Conservation (phyloP, 2,888 invertebrate genomes). For the Melanostoma scalare region DNA sequence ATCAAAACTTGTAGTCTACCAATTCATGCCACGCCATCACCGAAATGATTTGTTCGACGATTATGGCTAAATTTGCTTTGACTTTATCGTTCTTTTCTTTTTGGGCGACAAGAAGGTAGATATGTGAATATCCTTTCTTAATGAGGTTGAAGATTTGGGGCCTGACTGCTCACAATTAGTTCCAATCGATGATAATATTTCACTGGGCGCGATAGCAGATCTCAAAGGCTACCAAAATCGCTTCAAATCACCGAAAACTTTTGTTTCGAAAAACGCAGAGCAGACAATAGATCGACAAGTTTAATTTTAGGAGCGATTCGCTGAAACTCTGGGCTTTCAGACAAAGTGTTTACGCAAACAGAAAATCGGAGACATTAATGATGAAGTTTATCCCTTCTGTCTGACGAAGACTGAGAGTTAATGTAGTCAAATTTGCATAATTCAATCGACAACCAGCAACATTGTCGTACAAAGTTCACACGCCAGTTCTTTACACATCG, state of each 20-base stretch:
- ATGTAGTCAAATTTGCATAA: constrained; percentile 82
- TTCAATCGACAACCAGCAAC: constrained; percentile 72
- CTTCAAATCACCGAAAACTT: too few relatives aligned
- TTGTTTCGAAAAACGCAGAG: too few relatives aligned
- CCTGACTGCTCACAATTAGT: background rate
- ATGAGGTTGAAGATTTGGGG: background rate
- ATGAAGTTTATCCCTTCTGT: background rate
- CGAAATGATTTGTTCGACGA: constrained; percentile 69
- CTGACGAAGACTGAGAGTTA: constrained; percentile 76
- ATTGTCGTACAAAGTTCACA: constrained; percentile 23
- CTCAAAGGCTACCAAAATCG: too few relatives aligned
- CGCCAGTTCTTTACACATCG: constrained; percentile 15
- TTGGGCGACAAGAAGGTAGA: too few relatives aligned
- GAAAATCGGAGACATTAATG: background rate
- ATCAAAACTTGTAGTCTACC: constrained; percentile 50
- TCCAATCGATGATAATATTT: too few relatives aligned
- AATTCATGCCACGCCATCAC: constrained; percentile 55
- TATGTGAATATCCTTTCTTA: background rate
- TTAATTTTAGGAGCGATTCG: too few relatives aligned
- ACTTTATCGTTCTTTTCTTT: background rate
- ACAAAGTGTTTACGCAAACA: constrained; percentile 1
- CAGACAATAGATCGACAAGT: too few relatives aligned
- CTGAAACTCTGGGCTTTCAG: too few relatives aligned
- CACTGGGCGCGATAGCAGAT: too few relatives aligned
- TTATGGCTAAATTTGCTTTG: constrained; percentile 48